A percentile compares a stretch with the other conserved stretches of the same genome.
Evolutionary conservation across 2,797 vertebrate species (phyloP).

Genomic region (Neosalanx taihuensis): DNA sequence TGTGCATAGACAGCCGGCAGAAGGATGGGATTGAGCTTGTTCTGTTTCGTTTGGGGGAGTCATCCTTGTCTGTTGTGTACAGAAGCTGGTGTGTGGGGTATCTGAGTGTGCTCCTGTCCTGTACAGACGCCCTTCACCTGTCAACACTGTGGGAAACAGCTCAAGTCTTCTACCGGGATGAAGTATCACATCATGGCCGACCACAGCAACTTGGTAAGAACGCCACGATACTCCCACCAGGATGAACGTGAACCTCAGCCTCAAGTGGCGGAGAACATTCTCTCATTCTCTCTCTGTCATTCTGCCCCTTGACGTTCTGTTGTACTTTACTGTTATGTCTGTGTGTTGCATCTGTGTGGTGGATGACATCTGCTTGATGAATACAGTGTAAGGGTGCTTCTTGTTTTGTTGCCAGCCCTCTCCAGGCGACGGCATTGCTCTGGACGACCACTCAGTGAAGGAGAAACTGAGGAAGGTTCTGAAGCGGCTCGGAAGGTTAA

Average conservation of each 20-base stretch:
- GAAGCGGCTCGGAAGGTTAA: slow-evolving; percentile 88
- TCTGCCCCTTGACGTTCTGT: too few relatives aligned
- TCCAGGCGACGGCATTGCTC: slow-evolving; percentile 74
- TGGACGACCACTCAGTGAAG: slow-evolving; percentile 81
- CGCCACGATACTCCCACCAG: too few relatives aligned
- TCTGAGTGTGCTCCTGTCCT: slow-evolving; percentile 16
- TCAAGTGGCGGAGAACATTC: too few relatives aligned
- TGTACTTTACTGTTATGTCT: too few relatives aligned
- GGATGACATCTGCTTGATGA: background rate
- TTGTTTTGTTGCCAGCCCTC: slow-evolving; percentile 70
- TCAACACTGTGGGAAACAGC: slow-evolving; percentile 90
- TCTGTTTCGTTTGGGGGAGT: background rate
- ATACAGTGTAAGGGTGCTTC: background rate
- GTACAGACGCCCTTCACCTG: slow-evolving; percentile 86
- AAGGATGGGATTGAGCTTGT: background rate
- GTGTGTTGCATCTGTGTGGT: too few relatives aligned
- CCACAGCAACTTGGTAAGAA: slow-evolving; percentile 86
- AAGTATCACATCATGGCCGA: slow-evolving; percentile 97
- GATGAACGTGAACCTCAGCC: too few relatives aligned
- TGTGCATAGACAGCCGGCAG: too few relatives aligned
- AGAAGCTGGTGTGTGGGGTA: background rate
- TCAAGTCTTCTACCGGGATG: slow-evolving; percentile 91
- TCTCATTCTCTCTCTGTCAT: too few relatives aligned
- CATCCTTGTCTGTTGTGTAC: background rate
- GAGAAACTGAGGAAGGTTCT: slow-evolving; percentile 87